phyloP scores from a whole-genome alignment of 2,113 vertebrate genomes.

The Steatornis caripensis region DNA sequence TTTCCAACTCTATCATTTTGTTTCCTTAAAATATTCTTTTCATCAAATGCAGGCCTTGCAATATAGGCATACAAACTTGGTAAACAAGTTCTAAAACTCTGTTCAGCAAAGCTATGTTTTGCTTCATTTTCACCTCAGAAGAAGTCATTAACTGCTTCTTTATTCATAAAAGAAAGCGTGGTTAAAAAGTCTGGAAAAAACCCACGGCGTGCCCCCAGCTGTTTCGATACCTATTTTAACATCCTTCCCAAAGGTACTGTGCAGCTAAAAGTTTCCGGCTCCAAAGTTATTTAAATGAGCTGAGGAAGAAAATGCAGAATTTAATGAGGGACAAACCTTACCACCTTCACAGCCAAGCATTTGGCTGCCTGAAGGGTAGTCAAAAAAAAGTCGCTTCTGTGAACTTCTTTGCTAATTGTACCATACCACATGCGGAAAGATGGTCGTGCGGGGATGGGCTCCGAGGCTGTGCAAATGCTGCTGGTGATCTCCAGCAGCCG shows the following conservation, averaged over 20 bases:
- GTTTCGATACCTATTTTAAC: conserved; percentile 10
- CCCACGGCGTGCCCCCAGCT: background rate
- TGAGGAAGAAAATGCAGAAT: background rate
- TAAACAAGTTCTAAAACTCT: background rate
- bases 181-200: background rate
- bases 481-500: background rate
- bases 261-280: background rate
- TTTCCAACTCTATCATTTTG: background rate
- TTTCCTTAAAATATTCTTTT: conserved; percentile 1
- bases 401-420: background rate
- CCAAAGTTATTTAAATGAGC: background rate
- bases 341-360: background rate
- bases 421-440: rapidly evolving
- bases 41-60: background rate
- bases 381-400: background rate
- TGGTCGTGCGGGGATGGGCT: rapidly evolving
- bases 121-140: background rate
- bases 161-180: background rate
- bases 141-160: background rate
- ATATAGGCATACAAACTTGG: background rate
- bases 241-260: background rate
- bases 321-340: background rate
- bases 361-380: background rate
- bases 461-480: rapidly evolving
- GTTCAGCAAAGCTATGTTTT: background rate